These are phyloP conservation scores for Kryptopterus vitreolus DNA, from an alignment of 2,797 vertebrate genomes.

Conservation along the genomic window DNA sequence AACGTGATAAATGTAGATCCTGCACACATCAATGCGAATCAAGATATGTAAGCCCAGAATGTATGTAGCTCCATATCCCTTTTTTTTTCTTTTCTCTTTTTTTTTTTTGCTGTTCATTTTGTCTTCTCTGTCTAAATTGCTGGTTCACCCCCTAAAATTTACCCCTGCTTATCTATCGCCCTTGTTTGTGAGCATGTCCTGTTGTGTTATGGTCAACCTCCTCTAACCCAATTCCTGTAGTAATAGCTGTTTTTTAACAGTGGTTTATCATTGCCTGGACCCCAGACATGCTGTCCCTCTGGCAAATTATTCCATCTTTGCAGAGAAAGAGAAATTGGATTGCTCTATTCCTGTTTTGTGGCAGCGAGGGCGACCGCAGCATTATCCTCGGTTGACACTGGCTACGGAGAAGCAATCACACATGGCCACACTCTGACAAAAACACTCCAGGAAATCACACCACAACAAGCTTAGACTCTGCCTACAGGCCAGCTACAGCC, in stretches of 20 bases:
- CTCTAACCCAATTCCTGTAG: conserved; percentile 50
- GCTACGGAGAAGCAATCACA: conserved; percentile 81
- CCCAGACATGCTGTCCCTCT: conserved; percentile 65
- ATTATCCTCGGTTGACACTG: conserved; percentile 80
- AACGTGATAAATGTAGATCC: not conserved
- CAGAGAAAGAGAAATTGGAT: conserved; percentile 79
- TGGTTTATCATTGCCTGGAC: conserved; percentile 54
- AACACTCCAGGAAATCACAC: conserved; percentile 82
- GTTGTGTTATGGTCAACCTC: conserved; percentile 46
- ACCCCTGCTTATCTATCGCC: conserved; percentile 65
- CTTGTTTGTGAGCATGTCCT: conserved; percentile 50
- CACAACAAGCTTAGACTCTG: conserved; percentile 78
- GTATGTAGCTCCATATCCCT: conserved; percentile 65
- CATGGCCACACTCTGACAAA: conserved; percentile 77
- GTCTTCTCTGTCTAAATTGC: conserved; percentile 69
- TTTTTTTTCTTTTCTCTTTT: too few species aligned
- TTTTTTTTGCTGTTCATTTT: conserved; percentile 49
- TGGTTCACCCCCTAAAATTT: conserved; percentile 72
- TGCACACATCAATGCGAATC: not conserved
- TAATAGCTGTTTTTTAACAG: conserved; percentile 59
- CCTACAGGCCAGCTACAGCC: conserved; percentile 71
- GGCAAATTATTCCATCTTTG: conserved; percentile 83
- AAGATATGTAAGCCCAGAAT: not conserved
- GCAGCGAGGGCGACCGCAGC: conserved; percentile 63
- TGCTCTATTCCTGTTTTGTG: conserved; percentile 75